phyloP scores from a whole-genome alignment of 2,888 invertebrate genomes.

The Callosobruchus maculatus region DNA sequence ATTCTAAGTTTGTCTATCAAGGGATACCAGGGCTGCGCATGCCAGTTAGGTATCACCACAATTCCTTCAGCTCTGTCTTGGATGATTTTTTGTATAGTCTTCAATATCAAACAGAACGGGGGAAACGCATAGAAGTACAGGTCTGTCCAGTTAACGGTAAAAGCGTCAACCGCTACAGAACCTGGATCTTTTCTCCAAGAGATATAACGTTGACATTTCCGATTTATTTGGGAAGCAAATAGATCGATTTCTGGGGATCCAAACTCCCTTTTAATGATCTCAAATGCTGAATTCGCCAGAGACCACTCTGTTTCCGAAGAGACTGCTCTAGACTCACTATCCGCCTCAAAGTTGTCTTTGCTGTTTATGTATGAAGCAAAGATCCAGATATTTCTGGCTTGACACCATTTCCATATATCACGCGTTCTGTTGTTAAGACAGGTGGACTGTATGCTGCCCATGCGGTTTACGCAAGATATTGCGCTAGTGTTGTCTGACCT shows the following conservation, averaged over 20 bases:
- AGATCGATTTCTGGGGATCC: neutral
- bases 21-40: constrained; percentile 11
- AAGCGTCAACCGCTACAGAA: neutral
- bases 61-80: constrained; percentile 14
- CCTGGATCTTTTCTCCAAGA: neutral
- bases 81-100: no score
- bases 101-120: constrained; percentile 11
- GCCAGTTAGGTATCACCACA: constrained; percentile 12
- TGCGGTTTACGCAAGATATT: neutral
- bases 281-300: neutral
- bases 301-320: neutral
- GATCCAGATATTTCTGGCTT: neutral
- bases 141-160: neutral
- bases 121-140: neutral
- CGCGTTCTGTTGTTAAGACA: neutral
- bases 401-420: neutral
- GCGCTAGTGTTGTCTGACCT: neutral
- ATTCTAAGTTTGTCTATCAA: constrained; percentile 1
- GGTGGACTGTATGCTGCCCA: neutral
- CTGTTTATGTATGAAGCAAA: neutral
- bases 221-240: neutral
- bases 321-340: neutral
- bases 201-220: neutral
- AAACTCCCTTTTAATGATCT: neutral
- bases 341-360: neutral